Evolutionary conservation across 2,113 vertebrate genomes (phyloP), one percentile per base, ranked within the genome.

Genomic region (Amblyopsis rosae): DNA sequence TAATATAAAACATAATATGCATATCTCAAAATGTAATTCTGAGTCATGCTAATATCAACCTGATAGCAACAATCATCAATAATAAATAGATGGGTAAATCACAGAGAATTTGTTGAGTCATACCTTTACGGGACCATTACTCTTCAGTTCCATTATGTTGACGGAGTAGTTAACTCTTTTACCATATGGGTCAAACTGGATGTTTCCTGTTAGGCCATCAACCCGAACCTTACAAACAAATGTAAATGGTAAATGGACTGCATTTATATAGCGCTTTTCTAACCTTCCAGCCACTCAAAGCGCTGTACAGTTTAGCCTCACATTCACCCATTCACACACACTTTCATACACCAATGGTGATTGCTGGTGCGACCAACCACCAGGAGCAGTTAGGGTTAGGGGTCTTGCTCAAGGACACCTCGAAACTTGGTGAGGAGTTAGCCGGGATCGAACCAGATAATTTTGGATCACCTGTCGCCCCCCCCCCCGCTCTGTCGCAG

Each of bases 181-280:
- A 72, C 98, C 98, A 13, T 98, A 95, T 81, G 98, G 97, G 88
- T 99, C 97, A 88, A 99, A 99, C 82, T 99, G 98, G 86, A 99
- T 99, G 87, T 98, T 99, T 75, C 96, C 96, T 15, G 97, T 96
- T 47, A 99, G 92, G 49, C 98, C 98, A 89, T 98, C 97, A 53
- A 98, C 96, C 7, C 95, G 96, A 64, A 99, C 98, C 98, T 99
- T 59, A 68, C 9, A 72, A 49, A 71, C 60, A 75, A 65, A 53
- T 15, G 33, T 64, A 51, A 51, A 50, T 26, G 26, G 26, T 26
- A 26, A 26, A 26, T 26, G 26, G 26, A 26, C 26, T 26, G 26
- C 26, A 26, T 26, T 26, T 26, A 26, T 26, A 26, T 3, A 26
- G 26, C 26, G 26, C 26, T 26, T 26, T 26, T 26, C 26, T 26